Conservation (phyloP, 2,113 vertebrate genomes). For the Alces alces region DNA sequence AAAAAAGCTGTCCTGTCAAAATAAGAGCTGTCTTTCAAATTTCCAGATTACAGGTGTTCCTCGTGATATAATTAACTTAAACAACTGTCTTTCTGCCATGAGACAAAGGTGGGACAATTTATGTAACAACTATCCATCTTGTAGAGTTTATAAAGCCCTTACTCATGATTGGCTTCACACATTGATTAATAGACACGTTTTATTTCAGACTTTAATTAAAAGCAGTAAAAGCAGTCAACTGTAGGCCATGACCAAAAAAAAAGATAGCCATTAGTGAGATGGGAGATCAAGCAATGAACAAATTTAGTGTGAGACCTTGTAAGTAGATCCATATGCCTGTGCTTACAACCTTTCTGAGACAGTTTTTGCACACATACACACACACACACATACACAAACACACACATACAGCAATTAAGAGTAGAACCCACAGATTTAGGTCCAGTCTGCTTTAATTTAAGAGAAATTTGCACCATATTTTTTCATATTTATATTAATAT, state of each 20-base stretch:
- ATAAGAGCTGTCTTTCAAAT: constrained; percentile 67
- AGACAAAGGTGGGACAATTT: constrained; percentile 77
- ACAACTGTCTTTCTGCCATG: constrained; percentile 63
- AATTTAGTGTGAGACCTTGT: constrained; percentile 78
- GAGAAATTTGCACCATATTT: constrained; percentile 37
- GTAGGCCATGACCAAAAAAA: constrained; percentile 76
- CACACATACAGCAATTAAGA: constrained; percentile 64
- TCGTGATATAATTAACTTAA: constrained; percentile 75
- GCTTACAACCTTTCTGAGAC: constrained; percentile 45
- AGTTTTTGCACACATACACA: background rate
- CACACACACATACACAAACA: background rate
- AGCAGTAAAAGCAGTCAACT: constrained; percentile 83
- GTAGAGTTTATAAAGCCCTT: constrained; percentile 67
- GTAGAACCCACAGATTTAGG: constrained; percentile 30
- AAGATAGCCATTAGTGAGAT: constrained; percentile 64
- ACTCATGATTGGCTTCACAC: constrained; percentile 74
- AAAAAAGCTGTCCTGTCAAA: constrained; percentile 53
- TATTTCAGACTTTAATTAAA: constrained; percentile 85
- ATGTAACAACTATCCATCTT: constrained; percentile 75
- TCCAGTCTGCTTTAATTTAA: constrained; percentile 61
- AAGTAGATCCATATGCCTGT: constrained; percentile 77
- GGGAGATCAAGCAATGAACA: constrained; percentile 79
- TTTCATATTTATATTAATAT: constrained; percentile 54
- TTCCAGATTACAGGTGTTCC: constrained; percentile 70
- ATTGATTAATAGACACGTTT: constrained; percentile 79